Conservation (phyloP, 2,888 invertebrate genomes). For the Cylloceria caligata region DNA sequence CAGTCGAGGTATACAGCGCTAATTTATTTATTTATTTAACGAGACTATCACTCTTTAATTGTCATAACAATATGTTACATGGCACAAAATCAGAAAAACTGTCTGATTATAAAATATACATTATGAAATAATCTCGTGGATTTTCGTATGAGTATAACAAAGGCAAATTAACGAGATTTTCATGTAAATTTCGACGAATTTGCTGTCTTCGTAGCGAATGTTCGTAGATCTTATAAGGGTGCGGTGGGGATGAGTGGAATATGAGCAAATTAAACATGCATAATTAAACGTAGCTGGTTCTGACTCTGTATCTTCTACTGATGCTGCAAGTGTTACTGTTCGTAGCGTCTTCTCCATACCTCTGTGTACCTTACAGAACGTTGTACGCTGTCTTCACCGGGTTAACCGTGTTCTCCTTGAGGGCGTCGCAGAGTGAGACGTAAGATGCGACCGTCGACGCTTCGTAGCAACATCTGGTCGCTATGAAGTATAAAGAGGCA, state of each 20-base stretch:
- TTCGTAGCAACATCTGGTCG: slow-evolving; percentile 85
- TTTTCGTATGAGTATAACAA: slow-evolving; percentile 17
- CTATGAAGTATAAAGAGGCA: slow-evolving; percentile 87
- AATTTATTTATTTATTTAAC: too few relatives aligned
- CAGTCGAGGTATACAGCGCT: too few relatives aligned
- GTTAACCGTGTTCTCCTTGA: slow-evolving; percentile 44
- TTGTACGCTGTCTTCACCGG: slow-evolving; percentile 47
- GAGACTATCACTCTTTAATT: too few relatives aligned
- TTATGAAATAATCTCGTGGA: neutral
- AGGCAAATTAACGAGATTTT: slow-evolving; percentile 55
- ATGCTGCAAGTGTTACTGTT: slow-evolving; percentile 32
- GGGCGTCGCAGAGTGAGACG: slow-evolving; percentile 38
- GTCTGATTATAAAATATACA: neutral
- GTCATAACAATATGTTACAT: too few relatives aligned
- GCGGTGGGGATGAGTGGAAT: slow-evolving; percentile 56
- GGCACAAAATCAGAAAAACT: neutral
- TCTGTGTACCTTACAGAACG: slow-evolving; percentile 37
- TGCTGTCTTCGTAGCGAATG: slow-evolving; percentile 31
- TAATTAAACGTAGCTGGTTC: slow-evolving; percentile 79
- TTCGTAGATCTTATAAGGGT: slow-evolving; percentile 46
- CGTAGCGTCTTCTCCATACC: slow-evolving; percentile 21
- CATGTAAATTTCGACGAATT: slow-evolving; percentile 61
- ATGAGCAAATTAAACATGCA: slow-evolving; percentile 82
- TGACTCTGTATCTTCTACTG: slow-evolving; percentile 38
- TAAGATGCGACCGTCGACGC: slow-evolving; percentile 44